A percentile compares a stretch with the other conserved stretches of the same genome.
Conservation (phyloP, 2,113 vertebrate species). For the Melanerpes aurifrons region DNA sequence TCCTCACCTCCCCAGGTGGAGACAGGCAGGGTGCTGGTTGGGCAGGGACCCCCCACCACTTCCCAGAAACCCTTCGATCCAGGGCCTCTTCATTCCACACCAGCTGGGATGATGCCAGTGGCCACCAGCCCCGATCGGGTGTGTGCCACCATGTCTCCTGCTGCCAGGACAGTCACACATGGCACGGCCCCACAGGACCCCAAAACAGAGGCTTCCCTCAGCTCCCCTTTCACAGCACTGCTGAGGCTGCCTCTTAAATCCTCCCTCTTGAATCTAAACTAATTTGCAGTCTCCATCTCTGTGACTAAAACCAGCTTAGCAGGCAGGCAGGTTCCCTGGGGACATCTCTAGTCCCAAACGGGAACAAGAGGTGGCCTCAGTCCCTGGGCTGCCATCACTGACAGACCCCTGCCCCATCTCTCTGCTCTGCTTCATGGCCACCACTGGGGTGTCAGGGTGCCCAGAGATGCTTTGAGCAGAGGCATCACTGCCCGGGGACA, state of each 20-base stretch:
- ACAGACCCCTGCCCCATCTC: too few relatives aligned
- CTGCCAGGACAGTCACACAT: not conserved
- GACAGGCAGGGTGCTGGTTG: accelerated
- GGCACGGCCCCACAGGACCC: accelerated
- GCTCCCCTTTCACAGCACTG: not conserved
- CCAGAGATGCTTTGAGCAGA: not conserved
- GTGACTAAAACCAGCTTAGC: slow-evolving; percentile 12
- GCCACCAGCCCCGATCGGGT: not conserved
- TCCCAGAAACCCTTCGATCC: not conserved
- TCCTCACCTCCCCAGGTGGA: accelerated
- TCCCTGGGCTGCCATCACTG: not conserved
- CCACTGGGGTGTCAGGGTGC: not conserved
- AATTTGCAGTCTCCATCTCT: slow-evolving; percentile 50
- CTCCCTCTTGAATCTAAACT: slow-evolving; percentile 1
- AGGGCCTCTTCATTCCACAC: not conserved
- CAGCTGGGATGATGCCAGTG: accelerated
- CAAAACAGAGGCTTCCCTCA: accelerated
- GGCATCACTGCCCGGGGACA: not conserved
- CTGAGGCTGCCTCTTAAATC: not conserved
- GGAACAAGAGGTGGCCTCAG: not conserved
- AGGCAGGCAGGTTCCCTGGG: not conserved
- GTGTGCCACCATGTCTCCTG: accelerated
- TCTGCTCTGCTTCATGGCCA: not conserved
- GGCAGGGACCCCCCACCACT: not conserved
- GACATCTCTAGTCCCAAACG: not conserved